Percentiles rank a stretch among this genome's conserved stretches.
Conservation (phyloP, 2,113 vertebrate species). For the Upupa epops region DNA sequence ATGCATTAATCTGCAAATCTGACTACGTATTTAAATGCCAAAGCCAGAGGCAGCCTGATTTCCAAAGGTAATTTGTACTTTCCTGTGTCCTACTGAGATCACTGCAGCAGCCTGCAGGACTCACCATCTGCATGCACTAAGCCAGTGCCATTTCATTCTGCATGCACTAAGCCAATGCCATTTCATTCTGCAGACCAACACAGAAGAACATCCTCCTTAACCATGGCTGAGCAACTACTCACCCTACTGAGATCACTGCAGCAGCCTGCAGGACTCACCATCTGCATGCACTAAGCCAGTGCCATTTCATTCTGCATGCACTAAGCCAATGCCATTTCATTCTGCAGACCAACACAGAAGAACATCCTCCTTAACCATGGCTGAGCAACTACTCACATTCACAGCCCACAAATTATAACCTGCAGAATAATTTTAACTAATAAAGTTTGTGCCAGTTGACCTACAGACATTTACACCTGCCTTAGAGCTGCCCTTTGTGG, state of each 20-base stretch:
- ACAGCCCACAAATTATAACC: not conserved
- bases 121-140: not conserved
- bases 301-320: not conserved
- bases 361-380: rapidly evolving
- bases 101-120: not conserved
- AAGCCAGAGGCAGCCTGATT: not conserved
- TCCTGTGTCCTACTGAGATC: not conserved
- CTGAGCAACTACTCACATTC: not conserved
- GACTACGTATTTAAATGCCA: not conserved
- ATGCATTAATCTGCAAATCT: not conserved
- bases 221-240: rapidly evolving
- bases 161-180: no score
- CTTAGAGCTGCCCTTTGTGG: not conserved
- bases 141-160: not conserved
- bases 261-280: not conserved
- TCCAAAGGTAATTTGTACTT: conserved; percentile 37
- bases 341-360: not conserved
- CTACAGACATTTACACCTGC: rapidly evolving
- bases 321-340: no score
- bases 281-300: not conserved
- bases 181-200: no score
- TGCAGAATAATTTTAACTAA: not conserved
- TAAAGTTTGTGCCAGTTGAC: not conserved
- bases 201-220: not conserved
- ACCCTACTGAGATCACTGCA: not conserved